These are phyloP conservation scores for Cantharis nigra DNA, from an alignment of 2,888 invertebrate species.

Conservation along the genomic window DNA sequence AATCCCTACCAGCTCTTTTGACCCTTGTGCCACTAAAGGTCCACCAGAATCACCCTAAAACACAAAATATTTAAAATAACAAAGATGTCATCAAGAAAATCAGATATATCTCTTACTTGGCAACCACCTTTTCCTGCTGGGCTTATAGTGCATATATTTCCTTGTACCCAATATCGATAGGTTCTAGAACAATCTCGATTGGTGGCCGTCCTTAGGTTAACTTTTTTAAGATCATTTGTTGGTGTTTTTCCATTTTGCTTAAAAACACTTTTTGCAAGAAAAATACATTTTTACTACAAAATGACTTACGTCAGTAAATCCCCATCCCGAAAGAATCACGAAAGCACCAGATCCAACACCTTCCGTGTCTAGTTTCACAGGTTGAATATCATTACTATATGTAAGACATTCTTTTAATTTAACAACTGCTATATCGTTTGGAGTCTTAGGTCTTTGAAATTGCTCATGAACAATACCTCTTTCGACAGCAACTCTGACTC, in stretches of 20 bases:
- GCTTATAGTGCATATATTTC: not conserved
- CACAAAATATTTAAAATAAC: not conserved
- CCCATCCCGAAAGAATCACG: not conserved
- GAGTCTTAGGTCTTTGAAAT: not conserved
- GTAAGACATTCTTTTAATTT: not conserved
- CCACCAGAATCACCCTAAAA: not conserved
- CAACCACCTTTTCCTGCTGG: not conserved
- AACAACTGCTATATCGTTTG: not conserved
- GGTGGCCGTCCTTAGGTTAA: not conserved
- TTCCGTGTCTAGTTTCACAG: not conserved
- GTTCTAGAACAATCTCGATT: not conserved
- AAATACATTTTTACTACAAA: not conserved
- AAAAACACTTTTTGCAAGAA: too few relatives aligned
- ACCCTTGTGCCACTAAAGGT: not conserved
- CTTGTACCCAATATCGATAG: not conserved
- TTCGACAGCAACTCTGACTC: not conserved
- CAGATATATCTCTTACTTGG: not conserved
- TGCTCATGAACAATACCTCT: not conserved
- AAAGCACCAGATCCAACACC: not conserved
- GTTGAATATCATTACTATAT: not conserved
- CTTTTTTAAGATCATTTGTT: not conserved
- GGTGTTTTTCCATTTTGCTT: not conserved
- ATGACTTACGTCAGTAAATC: not conserved
- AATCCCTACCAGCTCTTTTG: not conserved
- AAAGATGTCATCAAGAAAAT: too few relatives aligned